A percentile compares a stretch with the other conserved stretches of the same genome.
Evolutionary conservation across 1,140 invertebrate genomes (phyloP).

Genomic region (Procambarus clarkii): DNA sequence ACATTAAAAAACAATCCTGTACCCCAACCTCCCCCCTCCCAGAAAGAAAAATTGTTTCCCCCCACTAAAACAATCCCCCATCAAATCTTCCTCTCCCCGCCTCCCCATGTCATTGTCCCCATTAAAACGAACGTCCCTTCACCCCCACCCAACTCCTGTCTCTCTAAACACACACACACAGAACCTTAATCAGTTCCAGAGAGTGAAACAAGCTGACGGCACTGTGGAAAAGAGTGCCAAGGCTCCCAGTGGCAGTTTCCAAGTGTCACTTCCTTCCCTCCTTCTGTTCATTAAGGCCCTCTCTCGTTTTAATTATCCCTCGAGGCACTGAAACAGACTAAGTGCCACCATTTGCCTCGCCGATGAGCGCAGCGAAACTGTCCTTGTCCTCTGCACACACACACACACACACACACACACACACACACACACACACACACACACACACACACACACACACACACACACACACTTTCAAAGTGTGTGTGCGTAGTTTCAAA

Average conservation of each 20-base stretch:
- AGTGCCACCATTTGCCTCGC: background rate
- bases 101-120: too few relatives aligned
- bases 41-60: too few relatives aligned
- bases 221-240: background rate
- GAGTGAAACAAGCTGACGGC: background rate
- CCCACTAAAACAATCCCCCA: too few relatives aligned
- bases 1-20: too few relatives aligned
- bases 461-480: too few relatives aligned
- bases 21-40: too few relatives aligned
- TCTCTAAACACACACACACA: background rate
- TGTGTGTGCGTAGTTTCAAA: too few relatives aligned
- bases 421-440: background rate
- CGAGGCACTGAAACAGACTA: background rate
- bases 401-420: background rate
- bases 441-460: background rate
- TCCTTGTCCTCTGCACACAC: background rate
- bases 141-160: too few relatives aligned
- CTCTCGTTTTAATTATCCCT: constrained; percentile 6
- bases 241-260: background rate
- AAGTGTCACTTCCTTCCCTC: background rate
- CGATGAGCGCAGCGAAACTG: background rate
- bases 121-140: too few relatives aligned
- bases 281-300: background rate
- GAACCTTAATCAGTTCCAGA: background rate
- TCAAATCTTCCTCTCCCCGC: too few relatives aligned